Conservation (phyloP, 2,113 vertebrate genomes). For the Psittacus erithacus region DNA sequence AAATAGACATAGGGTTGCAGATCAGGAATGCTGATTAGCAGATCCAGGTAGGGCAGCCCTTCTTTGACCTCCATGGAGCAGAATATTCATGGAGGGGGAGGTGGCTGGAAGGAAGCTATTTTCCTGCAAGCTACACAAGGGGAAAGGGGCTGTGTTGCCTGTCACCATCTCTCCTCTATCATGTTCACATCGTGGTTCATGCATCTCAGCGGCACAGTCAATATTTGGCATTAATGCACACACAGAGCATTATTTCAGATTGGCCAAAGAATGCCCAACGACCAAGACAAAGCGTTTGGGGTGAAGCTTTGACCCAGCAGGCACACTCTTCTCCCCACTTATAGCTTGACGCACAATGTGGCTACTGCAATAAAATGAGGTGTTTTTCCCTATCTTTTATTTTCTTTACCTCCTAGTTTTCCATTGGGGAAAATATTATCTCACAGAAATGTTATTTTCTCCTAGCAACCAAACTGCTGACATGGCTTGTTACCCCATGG, state of each 20-base stretch:
- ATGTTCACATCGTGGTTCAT: not conserved
- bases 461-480: not conserved
- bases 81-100: not conserved
- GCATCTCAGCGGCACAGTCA: not conserved
- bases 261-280: not conserved
- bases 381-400: not conserved
- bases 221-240: not conserved
- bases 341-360: not conserved
- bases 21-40: not conserved
- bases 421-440: not conserved
- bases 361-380: not conserved
- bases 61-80: not conserved
- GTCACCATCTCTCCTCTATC: not conserved
- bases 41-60: not conserved
- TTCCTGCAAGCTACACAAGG: not conserved
- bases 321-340: not conserved
- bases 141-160: not conserved
- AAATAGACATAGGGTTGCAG: not conserved
- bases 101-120: not conserved
- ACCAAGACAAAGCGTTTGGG: not conserved
- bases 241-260: not conserved
- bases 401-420: constrained; percentile 2
- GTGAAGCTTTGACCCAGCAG: not conserved
- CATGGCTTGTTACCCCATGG: not conserved
- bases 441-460: not conserved